Evolutionary conservation across 1,140 invertebrate species (phyloP).

Genomic region (Zophobas morio): DNA sequence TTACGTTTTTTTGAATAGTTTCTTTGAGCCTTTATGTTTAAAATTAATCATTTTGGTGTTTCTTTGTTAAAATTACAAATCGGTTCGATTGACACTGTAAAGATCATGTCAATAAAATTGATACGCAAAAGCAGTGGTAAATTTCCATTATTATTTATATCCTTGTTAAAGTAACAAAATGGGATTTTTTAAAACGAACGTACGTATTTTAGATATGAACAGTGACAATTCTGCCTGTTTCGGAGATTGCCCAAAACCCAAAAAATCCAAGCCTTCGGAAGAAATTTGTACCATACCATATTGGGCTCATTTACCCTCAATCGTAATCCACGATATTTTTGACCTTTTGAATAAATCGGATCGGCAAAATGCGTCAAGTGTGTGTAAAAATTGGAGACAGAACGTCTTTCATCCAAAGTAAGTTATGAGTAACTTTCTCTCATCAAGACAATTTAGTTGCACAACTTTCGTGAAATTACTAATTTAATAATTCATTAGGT

Average conservation of each 20-base stretch:
- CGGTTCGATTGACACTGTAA: slow-evolving; percentile 8
- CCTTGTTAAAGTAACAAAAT: slow-evolving; percentile 18
- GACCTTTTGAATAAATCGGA: slow-evolving; percentile 60
- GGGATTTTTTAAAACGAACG: neutral
- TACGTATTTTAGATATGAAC: slow-evolving; percentile 53
- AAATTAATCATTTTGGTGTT: slow-evolving; percentile 17
- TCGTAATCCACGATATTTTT: slow-evolving; percentile 64
- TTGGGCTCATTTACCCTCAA: slow-evolving; percentile 63
- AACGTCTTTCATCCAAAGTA: slow-evolving; percentile 65
- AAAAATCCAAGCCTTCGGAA: slow-evolving; percentile 56
- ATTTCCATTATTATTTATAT: slow-evolving; percentile 23
- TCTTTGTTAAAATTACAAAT: slow-evolving; percentile 15
- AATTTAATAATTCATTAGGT: slow-evolving; percentile 56
- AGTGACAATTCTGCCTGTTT: slow-evolving; percentile 49
- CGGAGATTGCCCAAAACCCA: slow-evolving; percentile 58
- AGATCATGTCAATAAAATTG: slow-evolving; percentile 29
- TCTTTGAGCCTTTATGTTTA: slow-evolving; percentile 28
- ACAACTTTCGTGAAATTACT: neutral
- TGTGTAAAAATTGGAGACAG: slow-evolving; percentile 65
- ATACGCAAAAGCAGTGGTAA: slow-evolving; percentile 47
- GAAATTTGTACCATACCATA: slow-evolving; percentile 12
- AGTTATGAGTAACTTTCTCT: slow-evolving; percentile 44
- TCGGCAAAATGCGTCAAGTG: slow-evolving; percentile 63
- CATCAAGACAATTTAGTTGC: slow-evolving; percentile 21
- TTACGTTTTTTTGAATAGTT: slow-evolving; percentile 39